Conservation (phyloP, 2,797 vertebrate genomes). For the Gallinago solitaria region DNA sequence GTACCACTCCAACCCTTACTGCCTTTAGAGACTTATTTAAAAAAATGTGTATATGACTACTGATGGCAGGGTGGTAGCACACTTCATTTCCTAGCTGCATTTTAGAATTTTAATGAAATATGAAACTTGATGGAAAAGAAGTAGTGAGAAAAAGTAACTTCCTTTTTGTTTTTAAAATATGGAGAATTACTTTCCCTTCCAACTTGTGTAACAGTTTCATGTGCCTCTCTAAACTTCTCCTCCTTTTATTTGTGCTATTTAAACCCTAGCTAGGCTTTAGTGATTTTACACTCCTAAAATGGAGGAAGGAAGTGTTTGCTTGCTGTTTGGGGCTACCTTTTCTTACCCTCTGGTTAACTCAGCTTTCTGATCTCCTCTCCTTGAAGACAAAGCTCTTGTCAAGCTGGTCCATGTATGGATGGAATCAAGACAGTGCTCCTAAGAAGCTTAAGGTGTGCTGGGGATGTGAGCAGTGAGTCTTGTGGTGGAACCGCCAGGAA, state of each 20-base stretch:
- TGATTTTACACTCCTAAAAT: not conserved
- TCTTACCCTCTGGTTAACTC: not conserved
- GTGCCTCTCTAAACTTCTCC: not conserved
- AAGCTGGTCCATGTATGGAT: not conserved
- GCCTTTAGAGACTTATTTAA: not conserved
- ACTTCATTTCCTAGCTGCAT: not conserved
- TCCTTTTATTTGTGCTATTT: not conserved
- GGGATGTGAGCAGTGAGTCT: not conserved
- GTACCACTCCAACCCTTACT: not conserved
- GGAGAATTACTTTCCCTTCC: not conserved
- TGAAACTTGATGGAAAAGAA: not conserved
- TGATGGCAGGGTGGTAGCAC: not conserved
- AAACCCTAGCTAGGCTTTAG: not conserved
- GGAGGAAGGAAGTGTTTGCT: slow-evolving; percentile 2
- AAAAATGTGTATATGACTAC: not conserved
- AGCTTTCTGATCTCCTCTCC: not conserved
- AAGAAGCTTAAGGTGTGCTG: not conserved
- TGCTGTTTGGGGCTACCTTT: not conserved
- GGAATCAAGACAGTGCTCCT: not conserved
- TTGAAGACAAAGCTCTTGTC: not conserved
- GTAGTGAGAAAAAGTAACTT: not conserved
- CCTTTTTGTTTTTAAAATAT: not conserved
- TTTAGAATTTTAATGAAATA: not conserved
- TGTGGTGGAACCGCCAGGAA: not conserved
- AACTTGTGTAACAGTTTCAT: not conserved